These are phyloP conservation scores for Lutjanus argentimaculatus DNA, from an alignment of 2,797 vertebrate species.

Conservation along the genomic window DNA sequence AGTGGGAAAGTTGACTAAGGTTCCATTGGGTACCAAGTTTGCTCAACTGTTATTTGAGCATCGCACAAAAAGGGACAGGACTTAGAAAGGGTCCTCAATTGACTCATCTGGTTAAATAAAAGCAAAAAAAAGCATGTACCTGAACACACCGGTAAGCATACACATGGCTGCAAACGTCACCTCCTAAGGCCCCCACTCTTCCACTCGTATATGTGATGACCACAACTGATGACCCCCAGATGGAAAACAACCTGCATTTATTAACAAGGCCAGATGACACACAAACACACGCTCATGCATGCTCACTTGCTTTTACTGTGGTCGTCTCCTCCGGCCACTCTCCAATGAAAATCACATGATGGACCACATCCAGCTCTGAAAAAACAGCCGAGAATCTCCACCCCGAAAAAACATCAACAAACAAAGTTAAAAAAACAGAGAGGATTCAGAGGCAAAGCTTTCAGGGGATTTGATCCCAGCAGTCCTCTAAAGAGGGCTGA, in stretches of 20 bases:
- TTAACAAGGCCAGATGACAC: constrained; percentile 69
- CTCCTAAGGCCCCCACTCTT: constrained; percentile 16
- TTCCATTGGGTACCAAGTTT: too few species aligned
- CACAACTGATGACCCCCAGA: constrained; percentile 62
- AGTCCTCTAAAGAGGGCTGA: constrained; percentile 47
- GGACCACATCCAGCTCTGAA: constrained; percentile 62
- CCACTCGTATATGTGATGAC: constrained; percentile 45
- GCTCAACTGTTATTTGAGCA: too few species aligned
- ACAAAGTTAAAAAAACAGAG: constrained; percentile 48
- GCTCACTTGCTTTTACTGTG: constrained; percentile 48
- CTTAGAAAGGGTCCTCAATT: too few species aligned
- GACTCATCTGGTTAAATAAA: too few species aligned
- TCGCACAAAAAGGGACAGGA: too few species aligned
- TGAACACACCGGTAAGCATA: constrained; percentile 10
- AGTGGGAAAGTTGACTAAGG: too few species aligned
- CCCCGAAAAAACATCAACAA: constrained; percentile 72
- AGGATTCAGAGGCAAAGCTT: constrained; percentile 56
- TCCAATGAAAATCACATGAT: constrained; percentile 78
- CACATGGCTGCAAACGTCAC: constrained; percentile 30
- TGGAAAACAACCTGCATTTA: constrained; percentile 71
- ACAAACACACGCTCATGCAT: constrained; percentile 48
- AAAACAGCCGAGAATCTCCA: constrained; percentile 48
- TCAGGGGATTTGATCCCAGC: constrained; percentile 55
- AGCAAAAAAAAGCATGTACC: constrained; percentile 14
- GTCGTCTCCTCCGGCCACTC: constrained; percentile 63